phyloP scores from a whole-genome alignment of 2,888 invertebrate species.

The Malthinus seriepunctatus region DNA sequence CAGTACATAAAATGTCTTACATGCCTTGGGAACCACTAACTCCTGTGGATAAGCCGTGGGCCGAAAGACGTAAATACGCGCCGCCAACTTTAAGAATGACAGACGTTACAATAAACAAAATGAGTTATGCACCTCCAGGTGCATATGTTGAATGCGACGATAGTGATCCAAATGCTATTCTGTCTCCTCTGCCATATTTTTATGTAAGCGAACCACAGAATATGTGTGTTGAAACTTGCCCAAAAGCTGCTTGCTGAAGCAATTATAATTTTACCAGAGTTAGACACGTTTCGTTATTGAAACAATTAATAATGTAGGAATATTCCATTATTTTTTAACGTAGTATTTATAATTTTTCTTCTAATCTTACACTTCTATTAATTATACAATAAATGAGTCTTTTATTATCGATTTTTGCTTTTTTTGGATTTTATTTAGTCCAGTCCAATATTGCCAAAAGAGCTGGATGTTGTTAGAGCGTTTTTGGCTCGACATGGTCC shows the following conservation, averaged over 20 bases:
- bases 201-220: too few relatives aligned
- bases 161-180: constrained; percentile 59
- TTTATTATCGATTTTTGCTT: too few relatives aligned
- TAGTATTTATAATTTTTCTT: too few relatives aligned
- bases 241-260: constrained; percentile 48
- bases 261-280: neutral
- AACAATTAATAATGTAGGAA: too few relatives aligned
- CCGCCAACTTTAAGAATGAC: constrained; percentile 56
- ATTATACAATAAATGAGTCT: too few relatives aligned
- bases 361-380: too few relatives aligned
- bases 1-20: constrained; percentile 55
- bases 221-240: constrained; percentile 54
- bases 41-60: constrained; percentile 54
- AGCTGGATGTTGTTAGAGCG: too few relatives aligned
- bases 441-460: too few relatives aligned
- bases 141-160: constrained; percentile 61
- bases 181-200: constrained; percentile 49
- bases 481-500: too few relatives aligned
- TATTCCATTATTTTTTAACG: too few relatives aligned
- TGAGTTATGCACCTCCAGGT: constrained; percentile 65
- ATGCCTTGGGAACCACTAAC: constrained; percentile 53
- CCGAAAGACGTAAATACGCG: constrained; percentile 49
- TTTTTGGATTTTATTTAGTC: too few relatives aligned
- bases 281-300: too few relatives aligned
- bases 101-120: constrained; percentile 63